Conservation (phyloP, 1,140 invertebrate species). For the Drosophila virilis region DNA sequence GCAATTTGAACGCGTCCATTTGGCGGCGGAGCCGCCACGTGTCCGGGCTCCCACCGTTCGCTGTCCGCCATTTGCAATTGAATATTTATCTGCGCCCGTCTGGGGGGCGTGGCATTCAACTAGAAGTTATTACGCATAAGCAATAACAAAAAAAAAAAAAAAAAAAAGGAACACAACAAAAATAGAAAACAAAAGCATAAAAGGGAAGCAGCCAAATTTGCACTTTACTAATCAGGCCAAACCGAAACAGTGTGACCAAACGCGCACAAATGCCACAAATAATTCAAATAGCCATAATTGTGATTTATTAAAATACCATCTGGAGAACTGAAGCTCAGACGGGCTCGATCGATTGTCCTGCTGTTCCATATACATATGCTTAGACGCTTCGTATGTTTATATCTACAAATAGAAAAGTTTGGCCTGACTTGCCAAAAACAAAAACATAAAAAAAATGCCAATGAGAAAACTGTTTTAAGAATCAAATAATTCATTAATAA, state of each 20-base stretch:
- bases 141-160: background rate
- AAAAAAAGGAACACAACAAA: background rate
- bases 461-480: no score
- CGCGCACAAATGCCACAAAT: no score
- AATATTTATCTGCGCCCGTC: slow-evolving; percentile 65
- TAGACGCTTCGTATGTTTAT: no score
- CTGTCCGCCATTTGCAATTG: slow-evolving; percentile 63
- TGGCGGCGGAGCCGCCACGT: slow-evolving; percentile 13
- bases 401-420: no score
- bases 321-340: no score
- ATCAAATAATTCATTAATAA: no score
- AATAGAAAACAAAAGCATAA: background rate
- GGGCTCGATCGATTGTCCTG: no score
- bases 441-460: no score
- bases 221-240: slow-evolving; percentile 31
- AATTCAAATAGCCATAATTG: no score
- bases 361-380: no score
- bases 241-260: slow-evolving; percentile 27
- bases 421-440: no score
- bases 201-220: slow-evolving; percentile 1
- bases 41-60: background rate
- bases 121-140: slow-evolving; percentile 67
- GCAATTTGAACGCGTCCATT: slow-evolving; percentile 73
- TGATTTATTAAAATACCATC: no score
- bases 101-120: slow-evolving; percentile 58